phyloP scores from a whole-genome alignment of 2,113 vertebrate genomes.

The Elephantulus edwardii region DNA sequence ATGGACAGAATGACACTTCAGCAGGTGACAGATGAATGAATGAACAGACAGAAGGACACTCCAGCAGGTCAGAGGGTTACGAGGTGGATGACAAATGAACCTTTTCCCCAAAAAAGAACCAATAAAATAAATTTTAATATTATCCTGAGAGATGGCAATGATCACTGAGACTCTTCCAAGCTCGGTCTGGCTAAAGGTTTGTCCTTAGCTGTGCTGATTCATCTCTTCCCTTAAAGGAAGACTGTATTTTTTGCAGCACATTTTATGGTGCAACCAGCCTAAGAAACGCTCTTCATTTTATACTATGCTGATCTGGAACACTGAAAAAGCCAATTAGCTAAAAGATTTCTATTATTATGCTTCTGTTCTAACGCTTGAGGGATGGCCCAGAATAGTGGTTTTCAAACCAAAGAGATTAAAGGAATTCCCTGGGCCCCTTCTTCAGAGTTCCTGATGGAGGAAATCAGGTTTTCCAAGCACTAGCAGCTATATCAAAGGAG shows the following conservation, averaged over 20 bases:
- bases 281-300: slow-evolving; percentile 3
- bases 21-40: too few relatives aligned
- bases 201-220: not conserved
- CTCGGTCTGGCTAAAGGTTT: not conserved
- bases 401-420: not conserved
- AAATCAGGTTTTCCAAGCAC: not conserved
- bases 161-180: not conserved
- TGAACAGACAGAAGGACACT: too few relatives aligned
- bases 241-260: not conserved
- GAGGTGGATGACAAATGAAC: too few relatives aligned
- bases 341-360: not conserved
- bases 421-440: not conserved
- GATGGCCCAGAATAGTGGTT: not conserved
- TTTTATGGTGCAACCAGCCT: not conserved
- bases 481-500: too few relatives aligned
- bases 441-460: not conserved
- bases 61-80: too few relatives aligned
- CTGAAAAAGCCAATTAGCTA: not conserved
- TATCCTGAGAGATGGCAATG: not conserved
- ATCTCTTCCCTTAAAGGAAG: not conserved
- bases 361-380: not conserved
- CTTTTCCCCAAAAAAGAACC: too few relatives aligned
- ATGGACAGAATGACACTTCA: too few relatives aligned
- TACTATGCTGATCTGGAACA: not conserved
- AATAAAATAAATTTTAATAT: not conserved